phyloP scores from a whole-genome alignment of 2,888 invertebrate genomes.

The Drosophila subquinaria region DNA sequence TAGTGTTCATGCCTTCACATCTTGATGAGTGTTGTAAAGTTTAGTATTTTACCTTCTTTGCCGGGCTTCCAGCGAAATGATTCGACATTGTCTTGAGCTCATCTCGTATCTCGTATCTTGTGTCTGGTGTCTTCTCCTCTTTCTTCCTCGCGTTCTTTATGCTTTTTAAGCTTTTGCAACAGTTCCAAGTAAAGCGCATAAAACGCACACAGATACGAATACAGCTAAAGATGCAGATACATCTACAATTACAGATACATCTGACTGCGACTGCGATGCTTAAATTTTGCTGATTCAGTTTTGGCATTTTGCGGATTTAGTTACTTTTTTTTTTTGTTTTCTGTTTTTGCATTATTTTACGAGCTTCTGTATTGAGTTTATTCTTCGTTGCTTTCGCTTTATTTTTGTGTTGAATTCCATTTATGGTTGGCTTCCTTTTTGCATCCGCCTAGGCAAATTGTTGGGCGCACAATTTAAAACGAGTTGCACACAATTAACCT shows the following conservation, averaged over 20 bases:
- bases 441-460: slow-evolving; percentile 41
- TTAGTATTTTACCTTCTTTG: slow-evolving; percentile 43
- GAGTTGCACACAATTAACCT: slow-evolving; percentile 23
- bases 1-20: background rate
- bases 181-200: slow-evolving; percentile 60
- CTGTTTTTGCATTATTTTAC: background rate
- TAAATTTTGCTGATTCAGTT: slow-evolving; percentile 76
- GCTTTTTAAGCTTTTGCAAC: slow-evolving; percentile 53
- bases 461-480: slow-evolving; percentile 17
- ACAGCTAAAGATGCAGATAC: slow-evolving; percentile 3
- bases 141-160: slow-evolving; percentile 13
- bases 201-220: slow-evolving; percentile 37
- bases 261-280: slow-evolving; percentile 58
- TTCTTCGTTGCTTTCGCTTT: slow-evolving; percentile 8
- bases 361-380: slow-evolving; percentile 1
- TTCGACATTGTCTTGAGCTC: slow-evolving; percentile 41
- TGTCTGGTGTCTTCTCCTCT: background rate
- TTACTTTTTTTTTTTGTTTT: slow-evolving; percentile 2
- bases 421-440: slow-evolving; percentile 36
- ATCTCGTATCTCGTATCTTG: slow-evolving; percentile 8
- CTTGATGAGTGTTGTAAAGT: slow-evolving; percentile 29
- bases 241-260: background rate
- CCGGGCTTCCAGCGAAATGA: slow-evolving; percentile 48
- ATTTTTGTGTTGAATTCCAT: slow-evolving; percentile 21
- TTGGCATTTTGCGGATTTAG: slow-evolving; percentile 39